Evolutionary conservation across 1,140 invertebrate genomes (phyloP), one percentile per base, ranked within the genome.

Genomic region (Drosophila albomicans): DNA sequence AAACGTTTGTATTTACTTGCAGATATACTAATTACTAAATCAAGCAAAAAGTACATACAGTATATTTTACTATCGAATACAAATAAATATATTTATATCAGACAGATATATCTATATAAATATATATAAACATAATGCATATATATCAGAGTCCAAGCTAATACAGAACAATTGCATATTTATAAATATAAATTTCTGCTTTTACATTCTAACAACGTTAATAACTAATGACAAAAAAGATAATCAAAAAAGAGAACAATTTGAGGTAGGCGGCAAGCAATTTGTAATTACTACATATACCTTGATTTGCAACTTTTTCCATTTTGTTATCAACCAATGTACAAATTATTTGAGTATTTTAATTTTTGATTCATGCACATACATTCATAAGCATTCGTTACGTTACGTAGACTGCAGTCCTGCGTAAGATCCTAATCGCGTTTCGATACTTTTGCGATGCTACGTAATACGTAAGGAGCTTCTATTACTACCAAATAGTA

Each of bases 21-120:
- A 91, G 90, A 91, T 91, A 91, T 58, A 25, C 20, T 25, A 91
- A 91, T 91, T 87, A 91, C 90, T 91, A 86, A 81, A 71, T 71
- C 78, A 90, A 82, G 68, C 20, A 49, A 28, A 81, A 89, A 76
- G 78, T 81, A 81, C 73, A 80, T 82, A 80, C 76, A 87, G 74
- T 76, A 81, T 81, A 89, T 79, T 89, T 89, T 84, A 88, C 75
- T 86, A 85, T 72, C 63, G 68, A 86, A 78, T 48, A 74, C 20
- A 61, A 48, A 77, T 58, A 45, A 32, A 61, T 46, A 59, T 70
- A 73, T 61, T 49, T 58, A 75, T 54, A 52, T 65, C 68, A 43
- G 41, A 25, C 3, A 25, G 20, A 25, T 25, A 25, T 25, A 25
- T 25, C 20, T 25, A 25, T 25, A 25, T 25, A 20, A 20, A 59